Evolutionary conservation across 1,140 invertebrate species (phyloP).

Genomic region (Drosophila nigrodunni): DNA sequence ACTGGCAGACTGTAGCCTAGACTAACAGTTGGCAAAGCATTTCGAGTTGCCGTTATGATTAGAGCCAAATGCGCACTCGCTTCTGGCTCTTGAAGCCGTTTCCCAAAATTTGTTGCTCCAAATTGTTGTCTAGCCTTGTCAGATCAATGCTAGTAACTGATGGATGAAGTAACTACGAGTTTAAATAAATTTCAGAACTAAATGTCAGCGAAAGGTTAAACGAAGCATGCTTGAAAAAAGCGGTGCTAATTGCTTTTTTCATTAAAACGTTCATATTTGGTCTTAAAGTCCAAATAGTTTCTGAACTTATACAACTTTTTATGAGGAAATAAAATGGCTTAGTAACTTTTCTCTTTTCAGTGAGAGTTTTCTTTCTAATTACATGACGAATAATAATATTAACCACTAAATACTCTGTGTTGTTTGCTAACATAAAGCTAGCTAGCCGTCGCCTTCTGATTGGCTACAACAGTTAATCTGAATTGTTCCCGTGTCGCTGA

Average conservation of each 20-base stretch:
- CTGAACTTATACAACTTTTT: too few species aligned
- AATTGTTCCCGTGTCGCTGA: slow-evolving; percentile 15
- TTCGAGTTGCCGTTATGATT: slow-evolving; percentile 52
- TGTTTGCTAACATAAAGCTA: slow-evolving; percentile 9
- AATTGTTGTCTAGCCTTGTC: slow-evolving; percentile 4
- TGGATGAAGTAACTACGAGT: not conserved
- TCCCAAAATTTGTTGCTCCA: slow-evolving; percentile 37
- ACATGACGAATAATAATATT: not conserved
- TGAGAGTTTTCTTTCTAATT: not conserved
- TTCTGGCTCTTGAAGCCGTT: slow-evolving; percentile 16
- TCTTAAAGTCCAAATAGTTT: too few species aligned
- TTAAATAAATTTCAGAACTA: not conserved
- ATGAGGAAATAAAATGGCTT: too few species aligned
- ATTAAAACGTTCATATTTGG: too few species aligned
- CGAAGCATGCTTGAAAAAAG: not conserved
- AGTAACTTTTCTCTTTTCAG: too few species aligned
- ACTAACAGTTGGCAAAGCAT: slow-evolving; percentile 21
- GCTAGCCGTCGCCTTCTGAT: slow-evolving; percentile 15
- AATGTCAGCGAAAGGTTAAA: slow-evolving; percentile 8
- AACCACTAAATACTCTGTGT: not conserved
- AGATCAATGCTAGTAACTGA: not conserved
- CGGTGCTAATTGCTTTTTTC: too few species aligned
- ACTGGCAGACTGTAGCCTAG: not conserved
- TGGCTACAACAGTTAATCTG: slow-evolving; percentile 14
- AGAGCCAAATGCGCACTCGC: slow-evolving; percentile 37